Conservation (phyloP, 2,113 vertebrate genomes). For the Hippolais icterina region DNA sequence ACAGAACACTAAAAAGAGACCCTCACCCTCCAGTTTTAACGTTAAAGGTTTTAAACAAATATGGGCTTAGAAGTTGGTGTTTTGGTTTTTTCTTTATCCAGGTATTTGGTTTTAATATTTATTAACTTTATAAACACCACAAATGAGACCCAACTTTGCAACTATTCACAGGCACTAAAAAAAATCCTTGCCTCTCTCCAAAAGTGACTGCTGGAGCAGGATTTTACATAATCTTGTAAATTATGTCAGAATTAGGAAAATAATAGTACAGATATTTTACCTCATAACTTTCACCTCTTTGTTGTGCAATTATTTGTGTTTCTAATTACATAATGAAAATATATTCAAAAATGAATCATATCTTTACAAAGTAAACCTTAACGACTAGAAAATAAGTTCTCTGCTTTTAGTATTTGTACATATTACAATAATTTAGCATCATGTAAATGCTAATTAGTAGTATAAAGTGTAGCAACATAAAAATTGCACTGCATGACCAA, state of each 20-base stretch:
- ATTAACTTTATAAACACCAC: background rate
- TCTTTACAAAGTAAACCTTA: background rate
- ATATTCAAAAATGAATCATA: background rate
- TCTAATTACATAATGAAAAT: background rate
- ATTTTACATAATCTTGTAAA: background rate
- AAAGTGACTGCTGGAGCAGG: background rate
- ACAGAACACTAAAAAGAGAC: background rate
- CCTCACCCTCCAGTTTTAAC: background rate
- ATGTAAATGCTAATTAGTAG: background rate
- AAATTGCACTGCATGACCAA: background rate
- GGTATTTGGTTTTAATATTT: background rate
- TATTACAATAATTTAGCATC: background rate
- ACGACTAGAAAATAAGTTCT: background rate
- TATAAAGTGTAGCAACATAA: background rate
- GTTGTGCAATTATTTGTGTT: background rate
- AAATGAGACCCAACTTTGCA: background rate
- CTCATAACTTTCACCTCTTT: background rate
- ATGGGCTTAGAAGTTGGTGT: rapidly evolving
- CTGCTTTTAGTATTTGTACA: background rate
- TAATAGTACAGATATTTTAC: background rate
- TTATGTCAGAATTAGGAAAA: background rate
- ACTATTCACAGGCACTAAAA: background rate
- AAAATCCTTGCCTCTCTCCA: background rate
- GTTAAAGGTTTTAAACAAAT: background rate
- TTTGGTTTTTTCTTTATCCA: background rate